Conservation (phyloP, 2,113 vertebrate genomes). For the Conger conger region DNA sequence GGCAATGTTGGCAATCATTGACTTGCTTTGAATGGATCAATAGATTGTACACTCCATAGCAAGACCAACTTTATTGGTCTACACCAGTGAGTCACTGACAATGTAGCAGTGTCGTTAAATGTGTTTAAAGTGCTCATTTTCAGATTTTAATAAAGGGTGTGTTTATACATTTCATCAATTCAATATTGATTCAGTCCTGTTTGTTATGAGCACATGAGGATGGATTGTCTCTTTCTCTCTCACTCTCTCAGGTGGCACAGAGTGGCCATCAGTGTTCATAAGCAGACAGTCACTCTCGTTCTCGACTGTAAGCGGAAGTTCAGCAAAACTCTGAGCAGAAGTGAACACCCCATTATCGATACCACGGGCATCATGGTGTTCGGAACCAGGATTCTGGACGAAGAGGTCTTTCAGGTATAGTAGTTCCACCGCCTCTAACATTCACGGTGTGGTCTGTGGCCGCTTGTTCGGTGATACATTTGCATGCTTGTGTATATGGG, state of each 20-base stretch:
- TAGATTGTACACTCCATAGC: too few species aligned
- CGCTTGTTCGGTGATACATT: too few species aligned
- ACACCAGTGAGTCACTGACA: too few species aligned
- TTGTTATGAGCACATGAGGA: not conserved
- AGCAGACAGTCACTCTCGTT: constrained; percentile 83
- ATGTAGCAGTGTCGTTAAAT: too few species aligned
- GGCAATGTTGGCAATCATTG: too few species aligned
- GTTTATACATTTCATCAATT: too few species aligned
- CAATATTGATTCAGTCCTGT: not conserved
- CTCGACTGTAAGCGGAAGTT: constrained; percentile 87
- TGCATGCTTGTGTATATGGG: too few species aligned
- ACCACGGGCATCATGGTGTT: constrained; percentile 91
- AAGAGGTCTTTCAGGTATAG: constrained; percentile 92
- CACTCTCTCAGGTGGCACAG: constrained; percentile 85
- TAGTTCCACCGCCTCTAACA: not conserved
- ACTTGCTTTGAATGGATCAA: too few species aligned
- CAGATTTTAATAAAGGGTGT: too few species aligned
- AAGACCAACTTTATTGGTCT: too few species aligned
- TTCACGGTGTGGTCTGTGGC: too few species aligned
- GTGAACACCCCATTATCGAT: constrained; percentile 79
- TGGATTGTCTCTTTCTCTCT: not conserved
- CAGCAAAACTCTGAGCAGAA: constrained; percentile 80
- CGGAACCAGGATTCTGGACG: constrained; percentile 90
- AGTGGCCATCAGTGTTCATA: constrained; percentile 86
- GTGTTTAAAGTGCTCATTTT: too few species aligned